A percentile compares a stretch with the other conserved stretches of the same genome.
Evolutionary conservation across 2,113 vertebrate species (phyloP).

Genomic region (Phodopus roborovskii): DNA sequence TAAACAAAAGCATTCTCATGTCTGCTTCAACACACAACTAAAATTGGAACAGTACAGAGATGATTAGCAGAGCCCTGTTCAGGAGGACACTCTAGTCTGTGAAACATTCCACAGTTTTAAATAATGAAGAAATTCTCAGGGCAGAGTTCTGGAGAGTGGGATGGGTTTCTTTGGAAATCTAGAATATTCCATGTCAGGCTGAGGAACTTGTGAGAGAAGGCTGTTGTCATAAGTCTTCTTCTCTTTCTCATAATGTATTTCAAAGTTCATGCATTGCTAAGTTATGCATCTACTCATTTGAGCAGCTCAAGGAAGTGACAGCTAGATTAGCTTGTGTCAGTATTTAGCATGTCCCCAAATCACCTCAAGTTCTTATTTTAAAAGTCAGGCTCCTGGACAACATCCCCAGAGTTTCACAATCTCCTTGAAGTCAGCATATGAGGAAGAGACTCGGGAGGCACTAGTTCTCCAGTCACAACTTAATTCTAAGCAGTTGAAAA

Average conservation of each 20-base stretch:
- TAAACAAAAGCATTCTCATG: background rate
- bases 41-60: background rate
- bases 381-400: background rate
- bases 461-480: background rate
- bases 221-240: background rate
- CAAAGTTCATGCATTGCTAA: background rate
- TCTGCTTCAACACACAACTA: background rate
- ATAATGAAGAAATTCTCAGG: background rate
- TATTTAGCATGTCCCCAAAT: background rate
- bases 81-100: background rate
- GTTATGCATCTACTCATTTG: background rate
- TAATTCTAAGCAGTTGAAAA: background rate
- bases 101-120: background rate
- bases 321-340: background rate
- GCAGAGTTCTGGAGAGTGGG: background rate
- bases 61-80: background rate
- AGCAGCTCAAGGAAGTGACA: background rate
- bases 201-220: background rate
- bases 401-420: background rate
- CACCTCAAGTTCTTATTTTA: slow-evolving; percentile 33
- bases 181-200: background rate
- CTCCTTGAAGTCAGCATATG: background rate
- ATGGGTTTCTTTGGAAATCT: background rate
- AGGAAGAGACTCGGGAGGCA: background rate
- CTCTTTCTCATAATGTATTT: background rate